Percentiles rank a stretch among this genome's conserved stretches.
These are phyloP conservation scores for Melanotus villosus DNA, from an alignment of 2,888 invertebrate genomes.

Conservation along the genomic window DNA sequence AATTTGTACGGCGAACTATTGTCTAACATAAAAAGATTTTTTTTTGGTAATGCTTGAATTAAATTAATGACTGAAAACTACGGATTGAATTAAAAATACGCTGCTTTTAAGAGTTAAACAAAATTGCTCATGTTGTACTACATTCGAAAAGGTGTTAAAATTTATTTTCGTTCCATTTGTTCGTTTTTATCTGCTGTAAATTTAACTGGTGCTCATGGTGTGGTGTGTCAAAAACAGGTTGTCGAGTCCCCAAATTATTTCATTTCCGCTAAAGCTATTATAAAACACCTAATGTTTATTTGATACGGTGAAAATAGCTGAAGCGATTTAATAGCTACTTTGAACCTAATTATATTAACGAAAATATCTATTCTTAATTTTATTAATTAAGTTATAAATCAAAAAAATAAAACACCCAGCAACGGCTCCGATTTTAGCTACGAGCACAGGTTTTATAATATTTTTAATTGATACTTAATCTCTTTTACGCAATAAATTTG, in stretches of 20 bases:
- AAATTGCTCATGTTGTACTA: too few species aligned
- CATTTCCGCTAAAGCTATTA: background rate
- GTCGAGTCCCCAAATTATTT: constrained; percentile 11
- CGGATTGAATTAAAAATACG: too few species aligned
- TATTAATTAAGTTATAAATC: constrained; percentile 13
- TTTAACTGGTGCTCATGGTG: too few species aligned
- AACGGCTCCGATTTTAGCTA: background rate
- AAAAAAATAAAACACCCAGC: constrained; percentile 3
- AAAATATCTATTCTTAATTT: background rate
- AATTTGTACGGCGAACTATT: too few species aligned
- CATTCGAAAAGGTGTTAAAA: background rate
- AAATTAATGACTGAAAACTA: too few species aligned
- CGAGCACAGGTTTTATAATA: background rate
- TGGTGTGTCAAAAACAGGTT: background rate
- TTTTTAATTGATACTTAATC: constrained; percentile 1
- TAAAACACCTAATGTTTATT: background rate
- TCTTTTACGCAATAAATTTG: background rate
- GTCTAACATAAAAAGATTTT: too few species aligned
- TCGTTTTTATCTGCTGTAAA: too few species aligned
- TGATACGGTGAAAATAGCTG: background rate
- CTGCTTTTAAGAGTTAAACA: too few species aligned
- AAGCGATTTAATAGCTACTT: constrained; percentile 2
- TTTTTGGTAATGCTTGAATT: too few species aligned
- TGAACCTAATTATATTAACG: constrained; percentile 1
- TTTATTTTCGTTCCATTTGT: background rate